Evolutionary conservation across 2,113 vertebrate genomes (phyloP).

Genomic region (Gallinago paraguaiae): DNA sequence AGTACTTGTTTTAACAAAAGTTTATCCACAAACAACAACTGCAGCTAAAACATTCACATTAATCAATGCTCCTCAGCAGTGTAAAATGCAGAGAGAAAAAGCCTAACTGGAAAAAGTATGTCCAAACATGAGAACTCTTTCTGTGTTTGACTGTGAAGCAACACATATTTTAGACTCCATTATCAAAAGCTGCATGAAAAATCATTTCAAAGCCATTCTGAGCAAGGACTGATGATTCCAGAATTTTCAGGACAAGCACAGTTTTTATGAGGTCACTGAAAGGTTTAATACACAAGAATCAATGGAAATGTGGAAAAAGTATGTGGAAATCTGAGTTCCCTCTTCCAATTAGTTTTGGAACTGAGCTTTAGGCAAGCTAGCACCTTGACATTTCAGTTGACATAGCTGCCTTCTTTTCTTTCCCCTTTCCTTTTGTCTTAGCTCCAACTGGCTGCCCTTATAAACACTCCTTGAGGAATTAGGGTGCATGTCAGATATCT

Average conservation of each 20-base stretch:
- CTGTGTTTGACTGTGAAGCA: neutral
- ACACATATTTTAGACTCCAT: conserved; percentile 8
- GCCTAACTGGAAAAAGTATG: conserved; percentile 8
- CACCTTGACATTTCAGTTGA: conserved; percentile 61
- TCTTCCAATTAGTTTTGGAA: conserved; percentile 30
- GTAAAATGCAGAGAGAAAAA: conserved; percentile 55
- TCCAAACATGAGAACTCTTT: conserved; percentile 40
- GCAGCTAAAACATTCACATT: conserved; percentile 79
- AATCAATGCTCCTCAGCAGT: conserved; percentile 65
- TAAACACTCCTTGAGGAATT: conserved; percentile 39
- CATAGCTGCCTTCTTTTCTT: conserved; percentile 12
- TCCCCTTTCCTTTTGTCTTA: conserved; percentile 23
- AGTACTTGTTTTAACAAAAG: conserved; percentile 82
- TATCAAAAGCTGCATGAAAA: neutral
- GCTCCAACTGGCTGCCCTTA: conserved; percentile 56
- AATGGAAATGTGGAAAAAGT: neutral
- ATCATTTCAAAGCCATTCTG: neutral
- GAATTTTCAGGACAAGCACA: neutral
- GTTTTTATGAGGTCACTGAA: neutral
- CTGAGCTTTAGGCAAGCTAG: conserved; percentile 30
- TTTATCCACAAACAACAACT: conserved; percentile 83
- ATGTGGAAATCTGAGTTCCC: neutral
- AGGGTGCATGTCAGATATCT: neutral
- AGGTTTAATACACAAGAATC: neutral
- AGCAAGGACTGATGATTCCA: neutral